A percentile compares a stretch with the other conserved stretches of the same genome.
These are phyloP conservation scores for Alcedo quadribrachys DNA, from an alignment of 2,797 vertebrate genomes.

Conservation along the genomic window DNA sequence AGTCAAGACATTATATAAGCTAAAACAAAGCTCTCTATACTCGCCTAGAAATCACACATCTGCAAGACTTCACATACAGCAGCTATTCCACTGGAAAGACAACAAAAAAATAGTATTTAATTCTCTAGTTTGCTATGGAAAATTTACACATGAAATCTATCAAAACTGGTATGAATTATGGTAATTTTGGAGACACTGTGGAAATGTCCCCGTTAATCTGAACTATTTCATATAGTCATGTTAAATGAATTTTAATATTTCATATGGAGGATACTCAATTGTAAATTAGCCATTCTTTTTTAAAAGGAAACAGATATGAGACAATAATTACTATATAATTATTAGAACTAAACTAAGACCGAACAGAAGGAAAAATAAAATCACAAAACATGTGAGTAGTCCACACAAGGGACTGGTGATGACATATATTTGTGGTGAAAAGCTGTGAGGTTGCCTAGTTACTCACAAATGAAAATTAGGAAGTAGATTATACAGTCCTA, in stretches of 20 bases:
- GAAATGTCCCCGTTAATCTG: not conserved
- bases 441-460: not conserved
- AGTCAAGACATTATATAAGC: not conserved
- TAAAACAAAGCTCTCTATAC: not conserved
- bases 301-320: not conserved
- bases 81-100: not conserved
- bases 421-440: not conserved
- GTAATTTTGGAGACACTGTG: not conserved
- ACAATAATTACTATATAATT: not conserved
- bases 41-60: not conserved
- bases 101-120: not conserved
- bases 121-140: not conserved
- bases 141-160: not conserved
- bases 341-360: not conserved
- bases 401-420: not conserved
- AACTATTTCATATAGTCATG: not conserved
- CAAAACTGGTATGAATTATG: not conserved
- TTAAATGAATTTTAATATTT: not conserved
- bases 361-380: constrained; percentile 1
- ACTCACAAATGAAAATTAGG: not conserved
- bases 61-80: not conserved
- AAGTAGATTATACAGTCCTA: not conserved
- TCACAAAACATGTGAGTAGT: not conserved
- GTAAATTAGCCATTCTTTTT: not conserved
- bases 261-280: not conserved